phyloP scores from a whole-genome alignment of 2,113 vertebrate species.

The Neodon shergylaensis region DNA sequence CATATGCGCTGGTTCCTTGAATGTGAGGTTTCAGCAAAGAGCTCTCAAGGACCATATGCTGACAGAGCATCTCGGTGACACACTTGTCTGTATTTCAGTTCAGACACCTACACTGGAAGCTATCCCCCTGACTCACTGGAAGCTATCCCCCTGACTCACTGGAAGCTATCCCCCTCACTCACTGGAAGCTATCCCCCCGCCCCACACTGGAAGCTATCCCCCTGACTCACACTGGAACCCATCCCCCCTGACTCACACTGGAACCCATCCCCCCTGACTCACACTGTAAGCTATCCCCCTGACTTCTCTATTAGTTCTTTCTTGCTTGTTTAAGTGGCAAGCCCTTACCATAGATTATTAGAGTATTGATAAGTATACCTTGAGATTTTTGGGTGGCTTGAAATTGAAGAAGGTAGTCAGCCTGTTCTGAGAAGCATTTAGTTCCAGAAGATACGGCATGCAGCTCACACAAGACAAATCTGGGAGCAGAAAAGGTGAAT shows the following conservation, averaged over 20 bases:
- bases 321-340: not conserved
- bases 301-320: not conserved
- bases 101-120: not conserved
- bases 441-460: conserved; percentile 92
- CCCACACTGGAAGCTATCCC: not conserved
- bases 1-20: not conserved
- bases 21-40: not conserved
- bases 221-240: not conserved
- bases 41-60: not conserved
- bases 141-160: no score
- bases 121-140: not conserved
- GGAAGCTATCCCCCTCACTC: not conserved
- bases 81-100: not conserved
- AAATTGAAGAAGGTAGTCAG: conserved; percentile 91
- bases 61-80: not conserved
- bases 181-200: not conserved
- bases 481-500: conserved; percentile 70
- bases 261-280: no score
- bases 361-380: conserved; percentile 83
- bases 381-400: conserved; percentile 91
- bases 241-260: not conserved
- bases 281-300: not conserved
- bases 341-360: not conserved
- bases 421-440: conserved; percentile 92
- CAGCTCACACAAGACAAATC: conserved; percentile 93